A percentile compares a stretch with the other conserved stretches of the same genome.
phyloP scores from a whole-genome alignment of 2,113 vertebrate genomes.

The Microcebus lehilahytsara region DNA sequence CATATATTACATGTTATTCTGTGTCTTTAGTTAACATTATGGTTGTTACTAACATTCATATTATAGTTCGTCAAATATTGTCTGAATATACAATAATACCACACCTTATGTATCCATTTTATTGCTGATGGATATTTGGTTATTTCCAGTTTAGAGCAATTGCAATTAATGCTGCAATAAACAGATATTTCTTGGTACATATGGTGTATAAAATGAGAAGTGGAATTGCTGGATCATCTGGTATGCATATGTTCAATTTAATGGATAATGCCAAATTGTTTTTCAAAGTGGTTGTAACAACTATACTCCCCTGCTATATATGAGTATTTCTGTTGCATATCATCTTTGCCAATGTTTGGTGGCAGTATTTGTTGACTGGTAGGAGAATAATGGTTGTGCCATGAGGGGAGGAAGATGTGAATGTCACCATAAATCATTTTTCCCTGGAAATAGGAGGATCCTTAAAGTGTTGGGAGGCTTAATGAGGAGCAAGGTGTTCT shows the following conservation, averaged over 20 bases:
- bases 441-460: neutral
- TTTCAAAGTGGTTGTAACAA: neutral
- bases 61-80: neutral
- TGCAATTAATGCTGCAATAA: constrained; percentile 39
- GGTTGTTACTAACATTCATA: neutral
- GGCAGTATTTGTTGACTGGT: neutral
- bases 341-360: neutral
- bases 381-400: neutral
- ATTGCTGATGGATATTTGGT: neutral
- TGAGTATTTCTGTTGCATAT: neutral
- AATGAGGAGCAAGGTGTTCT: neutral
- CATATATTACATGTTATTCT: neutral
- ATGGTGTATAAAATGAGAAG: neutral
- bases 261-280: constrained; percentile 24
- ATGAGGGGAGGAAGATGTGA: neutral
- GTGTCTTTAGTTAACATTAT: neutral
- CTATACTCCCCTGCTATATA: neutral
- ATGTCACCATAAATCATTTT: neutral
- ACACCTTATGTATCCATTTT: neutral
- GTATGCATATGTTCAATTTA: neutral
- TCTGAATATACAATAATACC: neutral
- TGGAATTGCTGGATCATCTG: constrained; percentile 36
- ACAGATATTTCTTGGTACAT: neutral
- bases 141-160: constrained; percentile 42
- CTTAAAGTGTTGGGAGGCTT: neutral